Conservation (phyloP, 2,888 invertebrate genomes). For the Sceliomorpha sp. region DNA sequence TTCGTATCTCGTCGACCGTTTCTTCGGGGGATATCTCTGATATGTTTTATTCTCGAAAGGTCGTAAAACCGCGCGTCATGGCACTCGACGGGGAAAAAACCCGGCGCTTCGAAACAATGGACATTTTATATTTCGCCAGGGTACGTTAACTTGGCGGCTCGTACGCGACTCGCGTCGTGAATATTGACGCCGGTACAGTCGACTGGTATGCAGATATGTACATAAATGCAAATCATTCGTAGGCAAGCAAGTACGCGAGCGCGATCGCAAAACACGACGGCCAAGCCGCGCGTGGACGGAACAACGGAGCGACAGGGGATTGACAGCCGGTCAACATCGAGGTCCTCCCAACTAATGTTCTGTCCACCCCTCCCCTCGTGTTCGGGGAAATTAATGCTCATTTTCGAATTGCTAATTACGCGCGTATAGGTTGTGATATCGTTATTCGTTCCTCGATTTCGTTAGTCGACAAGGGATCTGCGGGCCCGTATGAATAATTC, state of each 20-base stretch:
- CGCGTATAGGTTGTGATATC: constrained; percentile 19
- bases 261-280: constrained; percentile 45
- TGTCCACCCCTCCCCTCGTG: constrained; percentile 9
- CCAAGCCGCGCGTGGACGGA: constrained; percentile 44
- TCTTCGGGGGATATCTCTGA: too few relatives aligned
- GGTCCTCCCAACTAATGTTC: constrained; percentile 44
- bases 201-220: constrained; percentile 38
- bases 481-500: too few relatives aligned
- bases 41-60: too few relatives aligned
- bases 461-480: constrained; percentile 24
- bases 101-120: constrained; percentile 33
- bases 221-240: constrained; percentile 52
- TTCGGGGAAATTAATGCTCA: constrained; percentile 23
- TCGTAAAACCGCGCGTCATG: too few relatives aligned
- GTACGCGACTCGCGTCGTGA: constrained; percentile 17
- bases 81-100: too few relatives aligned
- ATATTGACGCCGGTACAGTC: constrained; percentile 33
- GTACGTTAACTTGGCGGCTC: constrained; percentile 9
- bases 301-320: constrained; percentile 34
- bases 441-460: constrained; percentile 30
- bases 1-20: too few relatives aligned
- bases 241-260: constrained; percentile 37
- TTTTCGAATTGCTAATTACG: constrained; percentile 36
- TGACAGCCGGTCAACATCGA: constrained; percentile 39
- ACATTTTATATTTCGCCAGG: constrained; percentile 25